These are phyloP conservation scores for Pimpla rufipes DNA, from an alignment of 2,888 invertebrate species.

Conservation along the genomic window DNA sequence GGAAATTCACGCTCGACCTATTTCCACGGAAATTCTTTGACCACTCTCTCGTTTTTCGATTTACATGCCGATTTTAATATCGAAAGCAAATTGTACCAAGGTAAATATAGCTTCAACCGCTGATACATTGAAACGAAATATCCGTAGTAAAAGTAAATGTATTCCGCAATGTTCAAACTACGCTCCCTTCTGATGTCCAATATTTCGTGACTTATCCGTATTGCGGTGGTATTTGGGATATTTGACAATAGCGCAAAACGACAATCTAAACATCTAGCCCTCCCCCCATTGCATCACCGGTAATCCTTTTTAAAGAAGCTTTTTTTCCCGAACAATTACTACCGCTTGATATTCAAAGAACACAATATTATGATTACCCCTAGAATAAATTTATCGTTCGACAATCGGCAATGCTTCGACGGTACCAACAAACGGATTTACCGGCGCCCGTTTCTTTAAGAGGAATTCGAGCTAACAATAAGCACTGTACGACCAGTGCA, in stretches of 20 bases:
- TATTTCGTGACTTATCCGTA: no score
- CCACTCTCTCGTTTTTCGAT: background rate
- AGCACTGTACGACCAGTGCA: constrained; percentile 25
- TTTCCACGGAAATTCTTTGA: constrained; percentile 48
- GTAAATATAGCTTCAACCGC: background rate
- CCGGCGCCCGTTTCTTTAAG: background rate
- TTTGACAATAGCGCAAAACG: background rate
- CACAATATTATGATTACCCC: background rate
- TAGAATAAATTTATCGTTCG: background rate
- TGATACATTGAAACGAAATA: background rate
- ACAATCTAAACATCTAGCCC: background rate
- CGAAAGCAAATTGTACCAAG: background rate
- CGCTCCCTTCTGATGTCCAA: no score
- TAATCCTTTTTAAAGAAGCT: background rate
- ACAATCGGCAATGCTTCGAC: constrained; percentile 13
- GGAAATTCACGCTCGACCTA: constrained; percentile 41
- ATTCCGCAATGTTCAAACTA: no score
- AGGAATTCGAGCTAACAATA: background rate
- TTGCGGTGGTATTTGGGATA: background rate
- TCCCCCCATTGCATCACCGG: background rate
- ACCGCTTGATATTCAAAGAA: background rate
- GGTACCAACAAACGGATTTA: constrained; percentile 6
- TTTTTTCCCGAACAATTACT: background rate
- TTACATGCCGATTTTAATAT: background rate
- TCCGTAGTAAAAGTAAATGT: no score